These are phyloP conservation scores for Napeogenes sylphis DNA, from an alignment of 2,888 invertebrate species.

Conservation along the genomic window DNA sequence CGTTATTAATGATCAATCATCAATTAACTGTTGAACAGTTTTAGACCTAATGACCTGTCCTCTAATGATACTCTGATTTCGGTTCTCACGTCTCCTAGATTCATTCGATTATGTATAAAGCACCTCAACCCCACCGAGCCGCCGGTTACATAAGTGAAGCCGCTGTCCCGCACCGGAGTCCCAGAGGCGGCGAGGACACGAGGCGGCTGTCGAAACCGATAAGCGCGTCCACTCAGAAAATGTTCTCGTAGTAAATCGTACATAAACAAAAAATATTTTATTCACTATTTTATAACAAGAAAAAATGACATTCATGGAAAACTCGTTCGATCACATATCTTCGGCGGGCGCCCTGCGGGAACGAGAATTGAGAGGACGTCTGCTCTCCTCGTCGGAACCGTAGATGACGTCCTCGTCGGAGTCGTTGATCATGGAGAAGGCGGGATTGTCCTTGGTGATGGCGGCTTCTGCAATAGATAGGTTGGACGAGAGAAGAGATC, in stretches of 20 bases:
- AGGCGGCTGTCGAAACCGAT: too few relatives aligned
- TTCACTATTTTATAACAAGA: conserved; percentile 53
- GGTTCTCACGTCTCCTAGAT: too few relatives aligned
- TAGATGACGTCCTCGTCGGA: conserved; percentile 98
- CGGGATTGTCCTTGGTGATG: conserved; percentile 97
- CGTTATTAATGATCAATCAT: too few relatives aligned
- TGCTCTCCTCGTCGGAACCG: conserved; percentile 92
- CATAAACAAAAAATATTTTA: conserved; percentile 18
- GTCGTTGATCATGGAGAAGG: conserved; percentile 98
- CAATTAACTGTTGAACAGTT: too few relatives aligned
- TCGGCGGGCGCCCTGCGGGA: conserved; percentile 79
- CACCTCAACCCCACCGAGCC: too few relatives aligned
- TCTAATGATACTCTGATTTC: too few relatives aligned
- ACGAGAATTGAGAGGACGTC: conserved; percentile 86
- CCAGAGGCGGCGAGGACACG: too few relatives aligned
- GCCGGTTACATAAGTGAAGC: too few relatives aligned
- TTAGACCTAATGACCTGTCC: too few relatives aligned
- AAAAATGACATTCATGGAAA: conserved; percentile 42
- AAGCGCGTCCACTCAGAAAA: background rate
- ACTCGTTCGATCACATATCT: conserved; percentile 59
- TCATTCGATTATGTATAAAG: too few relatives aligned
- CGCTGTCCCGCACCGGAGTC: too few relatives aligned
- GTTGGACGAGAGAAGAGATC: conserved; percentile 17
- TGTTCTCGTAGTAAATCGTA: background rate
- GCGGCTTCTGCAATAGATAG: conserved; percentile 83